Conservation (phyloP, 2,113 vertebrate species). For the Xiphophorus couchianus region DNA sequence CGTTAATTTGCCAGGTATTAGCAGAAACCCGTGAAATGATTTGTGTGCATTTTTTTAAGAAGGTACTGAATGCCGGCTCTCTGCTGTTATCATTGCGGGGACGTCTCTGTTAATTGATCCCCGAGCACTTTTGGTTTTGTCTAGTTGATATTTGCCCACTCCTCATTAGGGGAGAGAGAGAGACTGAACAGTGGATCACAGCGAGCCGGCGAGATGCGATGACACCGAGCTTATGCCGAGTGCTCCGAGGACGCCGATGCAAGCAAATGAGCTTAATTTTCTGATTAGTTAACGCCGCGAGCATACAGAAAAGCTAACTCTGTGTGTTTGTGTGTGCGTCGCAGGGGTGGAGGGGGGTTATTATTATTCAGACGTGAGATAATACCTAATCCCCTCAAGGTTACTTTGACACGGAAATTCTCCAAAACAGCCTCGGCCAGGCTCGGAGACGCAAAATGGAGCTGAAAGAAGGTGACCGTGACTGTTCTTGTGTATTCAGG, state of each 20-base stretch:
- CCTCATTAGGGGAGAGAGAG: constrained; percentile 42
- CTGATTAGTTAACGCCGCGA: constrained; percentile 42
- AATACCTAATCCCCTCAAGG: constrained; percentile 57
- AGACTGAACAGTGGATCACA: constrained; percentile 13
- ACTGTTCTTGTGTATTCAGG: constrained; percentile 23
- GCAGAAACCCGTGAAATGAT: background rate
- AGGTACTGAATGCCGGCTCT: constrained; percentile 4
- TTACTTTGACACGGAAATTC: constrained; percentile 54
- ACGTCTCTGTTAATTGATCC: constrained; percentile 68
- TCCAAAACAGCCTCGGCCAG: constrained; percentile 34
- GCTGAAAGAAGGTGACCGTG: constrained; percentile 26
- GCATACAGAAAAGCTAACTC: background rate
- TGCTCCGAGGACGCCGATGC: constrained; percentile 2
- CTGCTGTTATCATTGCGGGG: constrained; percentile 36
- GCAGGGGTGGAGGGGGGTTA: background rate
- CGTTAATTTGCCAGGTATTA: constrained; percentile 1
- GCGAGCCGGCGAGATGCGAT: constrained; percentile 34
- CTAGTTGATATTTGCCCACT: constrained; percentile 40
- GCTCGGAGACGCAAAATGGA: constrained; percentile 7
- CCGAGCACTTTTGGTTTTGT: constrained; percentile 61
- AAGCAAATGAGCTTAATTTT: constrained; percentile 30
- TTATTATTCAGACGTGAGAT: constrained; percentile 41
- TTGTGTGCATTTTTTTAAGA: constrained; percentile 23
- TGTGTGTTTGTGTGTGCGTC: background rate
- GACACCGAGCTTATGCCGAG: constrained; percentile 24